These are phyloP conservation scores for Epistrophella euchroma DNA, from an alignment of 2,888 invertebrate species.

Conservation along the genomic window DNA sequence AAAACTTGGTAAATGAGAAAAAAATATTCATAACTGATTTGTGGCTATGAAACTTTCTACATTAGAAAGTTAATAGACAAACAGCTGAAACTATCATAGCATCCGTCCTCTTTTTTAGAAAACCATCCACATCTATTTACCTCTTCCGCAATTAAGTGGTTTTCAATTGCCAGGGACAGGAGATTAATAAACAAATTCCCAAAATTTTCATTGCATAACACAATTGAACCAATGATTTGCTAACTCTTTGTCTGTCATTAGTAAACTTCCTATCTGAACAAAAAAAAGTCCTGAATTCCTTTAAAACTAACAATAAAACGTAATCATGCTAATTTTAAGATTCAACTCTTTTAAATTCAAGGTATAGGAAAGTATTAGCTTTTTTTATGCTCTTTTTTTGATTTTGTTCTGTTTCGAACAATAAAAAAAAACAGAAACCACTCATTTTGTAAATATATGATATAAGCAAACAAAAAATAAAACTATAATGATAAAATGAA, in stretches of 20 bases:
- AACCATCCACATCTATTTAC: not conserved
- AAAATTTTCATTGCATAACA: not conserved
- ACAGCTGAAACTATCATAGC: not conserved
- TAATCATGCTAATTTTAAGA: not conserved
- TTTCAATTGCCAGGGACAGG: not conserved
- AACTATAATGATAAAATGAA: constrained; percentile 21
- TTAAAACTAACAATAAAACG: not conserved
- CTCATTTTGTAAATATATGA: not conserved
- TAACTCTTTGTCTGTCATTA: not conserved
- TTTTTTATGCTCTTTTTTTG: not conserved
- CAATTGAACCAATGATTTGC: not conserved
- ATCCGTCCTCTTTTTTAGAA: not conserved
- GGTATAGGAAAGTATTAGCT: not conserved
- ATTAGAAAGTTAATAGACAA: not conserved
- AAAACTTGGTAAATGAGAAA: not conserved
- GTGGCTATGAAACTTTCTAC: not conserved
- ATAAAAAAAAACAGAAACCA: not conserved
- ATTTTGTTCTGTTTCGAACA: not conserved
- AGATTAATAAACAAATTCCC: not conserved
- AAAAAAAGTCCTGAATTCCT: not conserved
- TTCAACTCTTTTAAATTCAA: not conserved
- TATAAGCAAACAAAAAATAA: not conserved
- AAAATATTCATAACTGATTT: not conserved
- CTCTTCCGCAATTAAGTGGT: not conserved
- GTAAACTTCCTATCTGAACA: not conserved